Conservation (phyloP, 2,888 invertebrate genomes). For the Cetonia aurata region DNA sequence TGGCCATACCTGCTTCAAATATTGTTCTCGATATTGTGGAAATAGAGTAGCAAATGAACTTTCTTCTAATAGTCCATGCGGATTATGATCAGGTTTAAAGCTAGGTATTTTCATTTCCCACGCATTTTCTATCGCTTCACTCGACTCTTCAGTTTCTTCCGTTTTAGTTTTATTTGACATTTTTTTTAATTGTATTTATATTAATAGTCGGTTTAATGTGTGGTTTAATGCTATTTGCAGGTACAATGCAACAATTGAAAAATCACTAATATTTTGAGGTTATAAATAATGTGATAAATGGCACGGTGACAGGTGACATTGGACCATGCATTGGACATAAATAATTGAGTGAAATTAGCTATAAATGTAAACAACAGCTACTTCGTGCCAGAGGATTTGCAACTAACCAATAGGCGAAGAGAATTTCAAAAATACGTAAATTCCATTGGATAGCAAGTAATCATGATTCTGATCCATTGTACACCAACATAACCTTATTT, state of each 20-base stretch:
- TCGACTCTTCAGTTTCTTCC: slow-evolving; percentile 60
- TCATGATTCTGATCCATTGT: no score
- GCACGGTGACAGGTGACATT: neutral
- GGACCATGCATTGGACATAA: no score
- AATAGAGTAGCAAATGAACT: slow-evolving; percentile 97
- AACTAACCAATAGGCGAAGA: no score
- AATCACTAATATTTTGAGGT: neutral
- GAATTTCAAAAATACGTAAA: no score
- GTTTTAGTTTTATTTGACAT: slow-evolving; percentile 50
- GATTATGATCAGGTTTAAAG: slow-evolving; percentile 91
- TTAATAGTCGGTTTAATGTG: no score
- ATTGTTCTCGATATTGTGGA: slow-evolving; percentile 97
- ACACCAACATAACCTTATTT: no score
- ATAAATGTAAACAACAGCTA: no score
- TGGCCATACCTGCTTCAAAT: slow-evolving; percentile 95
- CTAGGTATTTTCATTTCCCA: slow-evolving; percentile 89
- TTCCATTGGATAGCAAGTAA: no score
- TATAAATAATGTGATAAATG: neutral
- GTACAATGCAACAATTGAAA: neutral
- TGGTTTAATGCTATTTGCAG: no score
- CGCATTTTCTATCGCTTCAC: slow-evolving; percentile 83
- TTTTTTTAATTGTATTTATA: neutral
- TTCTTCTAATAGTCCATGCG: slow-evolving; percentile 88
- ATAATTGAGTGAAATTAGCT: no score
- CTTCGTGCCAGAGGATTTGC: no score